Evolutionary conservation across 2,888 invertebrate genomes (phyloP).

Genomic region (Apoderus coryli): DNA sequence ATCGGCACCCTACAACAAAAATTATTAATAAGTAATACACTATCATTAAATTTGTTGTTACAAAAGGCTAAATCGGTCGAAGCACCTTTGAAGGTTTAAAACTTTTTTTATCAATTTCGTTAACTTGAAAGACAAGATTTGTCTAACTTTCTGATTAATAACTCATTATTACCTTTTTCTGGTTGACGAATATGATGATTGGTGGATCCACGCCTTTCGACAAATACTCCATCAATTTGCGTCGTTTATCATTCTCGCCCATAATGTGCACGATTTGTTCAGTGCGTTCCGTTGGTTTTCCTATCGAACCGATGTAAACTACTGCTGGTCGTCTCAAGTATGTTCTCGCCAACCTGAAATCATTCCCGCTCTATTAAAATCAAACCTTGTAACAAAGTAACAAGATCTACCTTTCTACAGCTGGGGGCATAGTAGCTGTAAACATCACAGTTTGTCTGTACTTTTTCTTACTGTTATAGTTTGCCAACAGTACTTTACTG

Average conservation of each 20-base stretch:
- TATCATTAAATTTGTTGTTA: no score
- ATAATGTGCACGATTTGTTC: constrained; percentile 96
- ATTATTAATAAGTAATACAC: no score
- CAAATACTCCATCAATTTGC: constrained; percentile 89
- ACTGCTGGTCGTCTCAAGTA: constrained; percentile 93
- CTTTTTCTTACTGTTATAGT: constrained; percentile 92
- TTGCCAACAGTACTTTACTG: constrained; percentile 57
- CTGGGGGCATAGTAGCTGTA: constrained; percentile 98
- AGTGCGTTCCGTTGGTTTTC: constrained; percentile 94
- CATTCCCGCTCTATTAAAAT: no score
- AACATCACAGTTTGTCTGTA: constrained; percentile 99
- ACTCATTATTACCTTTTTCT: no score
- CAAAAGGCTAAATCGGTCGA: no score
- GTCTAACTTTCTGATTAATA: no score
- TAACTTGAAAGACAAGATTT: no score
- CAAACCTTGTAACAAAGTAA: no score
- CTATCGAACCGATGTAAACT: constrained; percentile 85
- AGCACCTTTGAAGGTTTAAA: no score
- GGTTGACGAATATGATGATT: constrained; percentile 98
- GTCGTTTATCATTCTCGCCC: constrained; percentile 89
- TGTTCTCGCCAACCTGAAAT: constrained; percentile 57
- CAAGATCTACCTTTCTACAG: constrained; percentile 85
- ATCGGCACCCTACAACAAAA: constrained; percentile 48
- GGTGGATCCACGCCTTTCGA: constrained; percentile 87
- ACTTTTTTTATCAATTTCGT: no score